Evolutionary conservation across 2,888 invertebrate genomes (phyloP), one percentile per base, ranked within the genome.

Genomic region (Temnothorax unifasciatus): DNA sequence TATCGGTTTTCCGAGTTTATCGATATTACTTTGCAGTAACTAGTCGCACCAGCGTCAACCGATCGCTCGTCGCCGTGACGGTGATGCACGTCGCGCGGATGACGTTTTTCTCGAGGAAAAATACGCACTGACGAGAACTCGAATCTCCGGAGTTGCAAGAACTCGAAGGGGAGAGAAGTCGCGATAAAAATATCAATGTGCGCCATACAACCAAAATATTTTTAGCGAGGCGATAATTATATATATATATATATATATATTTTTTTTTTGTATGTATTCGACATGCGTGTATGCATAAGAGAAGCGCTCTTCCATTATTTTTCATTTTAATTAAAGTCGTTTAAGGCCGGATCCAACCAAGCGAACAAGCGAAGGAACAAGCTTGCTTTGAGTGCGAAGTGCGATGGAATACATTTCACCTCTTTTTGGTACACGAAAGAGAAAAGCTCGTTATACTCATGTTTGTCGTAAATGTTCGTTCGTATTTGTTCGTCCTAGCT

Each of bases 111-210:
- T 59, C 47, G 59, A 59, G 59, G 59, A 81, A 59, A 59, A 81
- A 59, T 54, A 73, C 25, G n/a, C 29, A 34, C 21, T 59, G 57
- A 71, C 47, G 71, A 47, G 47, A 47, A 79, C 59, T 59, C 59
- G 74, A 61, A 73, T 73, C 74, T 59, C 59, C 38, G 69, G 69
- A 69, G 21, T 71, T 21, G 38, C 57, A 2, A 34, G 34, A 77
- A 47, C 59, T 59, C 25, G 34, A 25, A 2, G 34, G 34, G 57
- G 18, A 52, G 63, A 61, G 69, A 71, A 57, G 73, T 38, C n/a
- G 79, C 8, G 79, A 81, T 81, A 81, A 81, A 81, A 81, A 81
- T 81, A 81, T 81, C 79, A 38, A 34, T 54, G 9, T 68, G 18
- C 73, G 75, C 59, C 47, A 34, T 61, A 47, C 38, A 59, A 47